Evolutionary conservation across 53 echinoderm and acorn worm species (phyloP).

Genomic region (Luidia sarsii): DNA sequence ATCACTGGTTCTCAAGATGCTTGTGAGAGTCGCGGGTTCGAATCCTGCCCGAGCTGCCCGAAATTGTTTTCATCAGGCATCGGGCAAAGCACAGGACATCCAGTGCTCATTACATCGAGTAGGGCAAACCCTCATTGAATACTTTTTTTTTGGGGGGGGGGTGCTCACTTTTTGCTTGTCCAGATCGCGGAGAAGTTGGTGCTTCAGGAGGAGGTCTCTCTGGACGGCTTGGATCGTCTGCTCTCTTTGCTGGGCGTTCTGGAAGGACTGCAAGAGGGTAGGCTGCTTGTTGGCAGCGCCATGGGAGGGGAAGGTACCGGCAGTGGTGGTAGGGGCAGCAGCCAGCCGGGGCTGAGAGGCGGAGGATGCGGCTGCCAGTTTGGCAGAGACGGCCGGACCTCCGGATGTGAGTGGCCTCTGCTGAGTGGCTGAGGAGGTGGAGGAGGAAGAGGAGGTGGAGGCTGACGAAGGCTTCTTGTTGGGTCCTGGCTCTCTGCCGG

Average conservation of each 20-base stretch:
- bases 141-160: no score
- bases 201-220: conserved; percentile 20
- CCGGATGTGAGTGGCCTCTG: not conserved
- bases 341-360: not conserved
- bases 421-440: no score
- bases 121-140: no score
- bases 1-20: no score
- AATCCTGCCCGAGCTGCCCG: no score
- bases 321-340: not conserved
- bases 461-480: no score
- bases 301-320: not conserved
- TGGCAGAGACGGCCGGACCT: not conserved
- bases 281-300: not conserved
- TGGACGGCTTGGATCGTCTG: not conserved
- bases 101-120: no score
- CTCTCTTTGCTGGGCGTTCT: not conserved
- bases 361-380: not conserved
- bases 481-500: no score
- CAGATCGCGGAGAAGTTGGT: conserved; percentile 37
- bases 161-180: conserved; percentile 42
- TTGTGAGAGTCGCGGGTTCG: no score
- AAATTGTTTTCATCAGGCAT: no score
- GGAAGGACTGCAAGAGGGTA: conserved; percentile 29
- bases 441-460: no score
- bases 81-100: no score